Percentiles rank a stretch among this genome's conserved stretches.
Conservation (phyloP, 2,113 vertebrate genomes). For the Corythoichthys haematopterus region DNA sequence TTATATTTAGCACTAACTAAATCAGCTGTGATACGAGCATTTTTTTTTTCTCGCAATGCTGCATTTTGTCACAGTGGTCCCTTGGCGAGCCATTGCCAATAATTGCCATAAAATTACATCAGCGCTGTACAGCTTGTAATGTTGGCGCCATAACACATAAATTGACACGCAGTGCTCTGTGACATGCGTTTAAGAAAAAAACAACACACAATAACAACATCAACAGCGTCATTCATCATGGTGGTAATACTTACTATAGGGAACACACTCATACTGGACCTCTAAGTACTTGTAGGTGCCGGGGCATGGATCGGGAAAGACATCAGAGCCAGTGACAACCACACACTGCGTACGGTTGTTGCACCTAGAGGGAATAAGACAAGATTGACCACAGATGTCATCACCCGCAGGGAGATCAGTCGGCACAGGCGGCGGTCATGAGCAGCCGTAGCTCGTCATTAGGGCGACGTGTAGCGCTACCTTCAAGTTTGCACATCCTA, state of each 20-base stretch:
- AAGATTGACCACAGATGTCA: constrained; percentile 69
- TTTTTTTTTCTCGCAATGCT: background rate
- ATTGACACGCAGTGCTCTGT: background rate
- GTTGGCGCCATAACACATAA: background rate
- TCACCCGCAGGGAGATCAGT: constrained; percentile 48
- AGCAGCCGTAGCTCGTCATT: background rate
- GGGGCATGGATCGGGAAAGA: constrained; percentile 98
- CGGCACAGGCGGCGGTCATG: constrained; percentile 25
- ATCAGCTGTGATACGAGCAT: background rate
- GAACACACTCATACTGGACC: constrained; percentile 99
- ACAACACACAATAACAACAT: background rate
- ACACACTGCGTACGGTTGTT: constrained; percentile 99
- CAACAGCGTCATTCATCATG: background rate
- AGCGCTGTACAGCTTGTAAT: background rate
- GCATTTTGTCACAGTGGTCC: background rate
- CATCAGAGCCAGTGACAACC: constrained; percentile 96
- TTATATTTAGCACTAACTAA: background rate
- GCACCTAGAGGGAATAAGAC: constrained; percentile 79
- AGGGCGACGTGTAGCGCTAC: background rate
- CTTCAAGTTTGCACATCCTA: background rate
- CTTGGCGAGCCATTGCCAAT: background rate
- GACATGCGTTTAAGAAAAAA: background rate
- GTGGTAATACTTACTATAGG: constrained; percentile 93
- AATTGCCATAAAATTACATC: constrained; percentile 4
- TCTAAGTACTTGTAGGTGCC: constrained; percentile 99